These are phyloP conservation scores for Columba janthina DNA, from an alignment of 2,113 vertebrate genomes.

Conservation along the genomic window DNA sequence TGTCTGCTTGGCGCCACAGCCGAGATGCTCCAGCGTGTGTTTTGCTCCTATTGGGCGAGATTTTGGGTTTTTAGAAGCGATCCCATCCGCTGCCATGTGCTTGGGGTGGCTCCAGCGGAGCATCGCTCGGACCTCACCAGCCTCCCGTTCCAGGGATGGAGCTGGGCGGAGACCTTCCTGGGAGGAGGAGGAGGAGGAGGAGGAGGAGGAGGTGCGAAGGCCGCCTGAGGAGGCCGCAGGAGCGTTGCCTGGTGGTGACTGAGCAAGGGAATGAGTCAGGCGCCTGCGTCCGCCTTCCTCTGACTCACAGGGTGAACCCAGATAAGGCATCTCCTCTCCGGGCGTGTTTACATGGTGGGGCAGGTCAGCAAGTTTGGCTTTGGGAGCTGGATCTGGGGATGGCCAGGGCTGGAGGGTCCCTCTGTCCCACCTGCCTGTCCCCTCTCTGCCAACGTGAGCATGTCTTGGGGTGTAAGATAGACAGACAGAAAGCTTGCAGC, in stretches of 20 bases:
- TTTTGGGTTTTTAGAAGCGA: not conserved
- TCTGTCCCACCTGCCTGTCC: not conserved
- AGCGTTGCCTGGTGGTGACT: not conserved
- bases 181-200: not conserved
- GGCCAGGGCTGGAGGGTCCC: not conserved
- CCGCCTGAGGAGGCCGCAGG: not conserved
- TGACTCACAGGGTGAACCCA: not conserved
- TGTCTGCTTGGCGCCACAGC: not conserved
- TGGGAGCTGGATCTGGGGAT: not conserved
- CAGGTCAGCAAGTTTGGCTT: not conserved
- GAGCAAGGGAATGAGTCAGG: not conserved
- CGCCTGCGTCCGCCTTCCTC: not conserved
- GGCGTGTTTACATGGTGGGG: not conserved
- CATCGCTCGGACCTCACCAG: fast-evolving
- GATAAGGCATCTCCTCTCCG: not conserved
- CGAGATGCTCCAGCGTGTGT: not conserved
- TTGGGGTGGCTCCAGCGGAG: fast-evolving
- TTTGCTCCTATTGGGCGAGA: fast-evolving
- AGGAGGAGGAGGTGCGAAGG: not conserved
- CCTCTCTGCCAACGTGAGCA: fast-evolving
- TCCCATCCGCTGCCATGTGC: not conserved
- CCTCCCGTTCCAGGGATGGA: not conserved
- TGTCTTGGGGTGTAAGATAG: fast-evolving
- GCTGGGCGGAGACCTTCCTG: not conserved
- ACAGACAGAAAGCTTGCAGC: not conserved